These are phyloP conservation scores for Crossaster papposus DNA, from an alignment of 53 echinoderm and acorn worm genomes.

Conservation along the genomic window DNA sequence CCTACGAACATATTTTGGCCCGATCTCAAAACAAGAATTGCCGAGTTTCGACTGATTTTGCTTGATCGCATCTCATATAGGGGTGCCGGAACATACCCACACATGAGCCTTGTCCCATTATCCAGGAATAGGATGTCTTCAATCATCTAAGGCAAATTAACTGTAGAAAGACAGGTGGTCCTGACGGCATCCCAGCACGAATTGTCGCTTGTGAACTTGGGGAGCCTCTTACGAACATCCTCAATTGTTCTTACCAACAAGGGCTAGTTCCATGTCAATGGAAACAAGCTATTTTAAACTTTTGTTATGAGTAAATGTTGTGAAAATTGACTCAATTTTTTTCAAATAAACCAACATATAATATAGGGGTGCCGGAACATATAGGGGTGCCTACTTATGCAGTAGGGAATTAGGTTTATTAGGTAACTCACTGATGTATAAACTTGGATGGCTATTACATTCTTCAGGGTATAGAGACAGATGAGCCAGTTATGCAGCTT, in stretches of 20 bases:
- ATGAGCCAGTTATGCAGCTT: constrained; percentile 81
- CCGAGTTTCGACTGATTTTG: too few relatives aligned
- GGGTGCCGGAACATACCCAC: constrained; percentile 57
- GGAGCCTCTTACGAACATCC: constrained; percentile 32
- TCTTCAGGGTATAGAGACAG: constrained; percentile 77
- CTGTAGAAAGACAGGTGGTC: constrained; percentile 34
- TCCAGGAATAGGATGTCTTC: constrained; percentile 49
- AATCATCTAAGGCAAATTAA: constrained; percentile 7
- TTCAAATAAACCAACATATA: too few relatives aligned
- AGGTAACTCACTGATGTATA: neutral
- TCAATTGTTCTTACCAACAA: constrained; percentile 30
- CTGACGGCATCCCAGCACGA: constrained; percentile 37
- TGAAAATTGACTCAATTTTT: too few relatives aligned
- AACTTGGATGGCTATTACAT: neutral
- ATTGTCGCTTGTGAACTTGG: constrained; percentile 50
- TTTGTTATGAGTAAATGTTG: too few relatives aligned
- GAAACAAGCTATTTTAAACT: too few relatives aligned
- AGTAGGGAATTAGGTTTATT: too few relatives aligned
- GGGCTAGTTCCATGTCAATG: constrained; percentile 6
- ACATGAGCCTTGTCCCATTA: constrained; percentile 7
- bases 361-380: too few relatives aligned
- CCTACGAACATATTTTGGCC: too few relatives aligned
- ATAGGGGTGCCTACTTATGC: too few relatives aligned
- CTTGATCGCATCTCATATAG: too few relatives aligned
- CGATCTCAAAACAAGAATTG: too few relatives aligned